Evolutionary conservation across 64 coral and sea anemone species (phyloP).

Genomic region (Exaiptasia diaphana): DNA sequence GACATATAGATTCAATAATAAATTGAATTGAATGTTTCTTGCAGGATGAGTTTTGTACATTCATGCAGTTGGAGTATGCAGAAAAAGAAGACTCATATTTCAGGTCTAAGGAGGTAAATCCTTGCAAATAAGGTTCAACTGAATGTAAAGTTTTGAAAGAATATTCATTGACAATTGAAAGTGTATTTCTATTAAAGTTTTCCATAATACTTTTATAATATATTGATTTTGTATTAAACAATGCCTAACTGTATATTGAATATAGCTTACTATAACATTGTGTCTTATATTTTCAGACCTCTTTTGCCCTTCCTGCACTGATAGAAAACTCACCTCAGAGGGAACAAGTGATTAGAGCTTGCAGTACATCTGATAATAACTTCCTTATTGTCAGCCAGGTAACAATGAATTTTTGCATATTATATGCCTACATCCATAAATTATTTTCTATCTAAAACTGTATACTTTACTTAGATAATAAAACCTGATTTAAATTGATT

Average conservation of each 20-base stretch:
- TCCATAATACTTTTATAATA: too few species aligned
- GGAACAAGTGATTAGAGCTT: conserved; percentile 85
- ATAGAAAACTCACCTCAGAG: conserved; percentile 91
- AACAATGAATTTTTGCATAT: too few species aligned
- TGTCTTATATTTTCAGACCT: conserved; percentile 47
- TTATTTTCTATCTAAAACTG: too few species aligned
- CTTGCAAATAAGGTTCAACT: too few species aligned
- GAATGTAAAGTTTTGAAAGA: too few species aligned
- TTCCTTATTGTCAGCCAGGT: conserved; percentile 94
- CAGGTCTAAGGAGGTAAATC: conserved; percentile 97
- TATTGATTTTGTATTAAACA: too few species aligned
- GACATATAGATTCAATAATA: neutral
- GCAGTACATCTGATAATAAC: conserved; percentile 84
- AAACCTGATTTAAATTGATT: too few species aligned
- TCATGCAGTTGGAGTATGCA: conserved; percentile 99
- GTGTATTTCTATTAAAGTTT: too few species aligned
- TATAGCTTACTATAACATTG: neutral
- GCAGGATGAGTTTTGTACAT: conserved; percentile 99
- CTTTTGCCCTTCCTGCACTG: conserved; percentile 78
- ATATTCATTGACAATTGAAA: too few species aligned
- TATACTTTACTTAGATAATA: too few species aligned
- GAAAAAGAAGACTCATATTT: conserved; percentile 99
- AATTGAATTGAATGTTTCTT: neutral
- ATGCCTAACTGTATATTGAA: too few species aligned
- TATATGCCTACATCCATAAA: too few species aligned